A percentile compares a stretch with the other conserved stretches of the same genome.
These are phyloP conservation scores for Lagopus leucura DNA, from an alignment of 2,113 vertebrate genomes.

Conservation along the genomic window DNA sequence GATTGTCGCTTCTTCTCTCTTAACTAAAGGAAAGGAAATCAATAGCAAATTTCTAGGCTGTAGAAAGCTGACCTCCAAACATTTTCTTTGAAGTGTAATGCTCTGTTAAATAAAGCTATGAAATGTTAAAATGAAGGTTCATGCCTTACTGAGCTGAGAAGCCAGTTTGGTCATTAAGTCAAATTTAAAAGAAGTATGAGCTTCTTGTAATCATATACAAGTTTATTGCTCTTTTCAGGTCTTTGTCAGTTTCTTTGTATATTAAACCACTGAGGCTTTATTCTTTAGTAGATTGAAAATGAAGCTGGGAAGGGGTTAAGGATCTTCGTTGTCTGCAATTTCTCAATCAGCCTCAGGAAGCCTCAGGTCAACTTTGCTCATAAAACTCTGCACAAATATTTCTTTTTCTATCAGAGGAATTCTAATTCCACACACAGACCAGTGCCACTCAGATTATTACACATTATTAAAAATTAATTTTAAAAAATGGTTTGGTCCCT, in stretches of 20 bases:
- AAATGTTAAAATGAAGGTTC: background rate
- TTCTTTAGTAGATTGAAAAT: constrained; percentile 20
- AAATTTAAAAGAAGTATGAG: background rate
- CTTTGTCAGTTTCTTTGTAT: constrained; percentile 29
- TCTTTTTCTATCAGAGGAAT: constrained; percentile 82
- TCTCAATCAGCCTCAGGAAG: constrained; percentile 82
- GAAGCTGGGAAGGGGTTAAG: constrained; percentile 76
- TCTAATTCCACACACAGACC: constrained; percentile 83
- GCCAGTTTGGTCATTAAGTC: background rate
- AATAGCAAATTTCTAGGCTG: background rate
- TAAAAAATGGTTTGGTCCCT: constrained; percentile 68
- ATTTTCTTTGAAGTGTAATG: background rate
- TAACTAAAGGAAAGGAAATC: background rate
- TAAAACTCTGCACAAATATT: constrained; percentile 87
- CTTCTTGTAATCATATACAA: background rate
- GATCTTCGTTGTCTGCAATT: constrained; percentile 71
- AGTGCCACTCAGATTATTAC: constrained; percentile 84
- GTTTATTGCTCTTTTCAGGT: background rate
- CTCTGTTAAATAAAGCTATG: background rate
- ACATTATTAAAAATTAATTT: constrained; percentile 91
- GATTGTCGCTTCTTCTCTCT: background rate
- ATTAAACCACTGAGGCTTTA: constrained; percentile 1
- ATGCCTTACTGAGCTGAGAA: background rate
- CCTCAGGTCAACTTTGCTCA: constrained; percentile 87
- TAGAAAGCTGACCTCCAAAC: background rate